Conservation (phyloP, 2,888 invertebrate species). For the Caenorhabditis afra region DNA sequence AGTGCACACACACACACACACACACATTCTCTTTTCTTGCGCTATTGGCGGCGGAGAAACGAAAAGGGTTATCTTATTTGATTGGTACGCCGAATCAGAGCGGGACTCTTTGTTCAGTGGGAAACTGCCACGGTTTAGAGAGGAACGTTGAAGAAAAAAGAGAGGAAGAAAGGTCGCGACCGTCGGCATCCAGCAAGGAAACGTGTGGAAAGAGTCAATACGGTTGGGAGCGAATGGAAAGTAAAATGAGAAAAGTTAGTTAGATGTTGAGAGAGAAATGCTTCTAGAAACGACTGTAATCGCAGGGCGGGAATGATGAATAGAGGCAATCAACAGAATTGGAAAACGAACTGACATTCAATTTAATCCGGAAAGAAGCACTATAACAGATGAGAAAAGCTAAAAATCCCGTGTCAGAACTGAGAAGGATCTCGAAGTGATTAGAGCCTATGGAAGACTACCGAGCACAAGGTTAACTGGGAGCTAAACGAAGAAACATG, state of each 20-base stretch:
- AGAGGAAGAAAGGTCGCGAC: slow-evolving; percentile 9
- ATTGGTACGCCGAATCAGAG: slow-evolving; percentile 21
- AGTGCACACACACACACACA: neutral
- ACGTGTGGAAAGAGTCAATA: slow-evolving; percentile 43
- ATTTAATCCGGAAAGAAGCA: too few species aligned
- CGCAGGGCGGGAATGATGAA: too few species aligned
- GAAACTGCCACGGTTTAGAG: slow-evolving; percentile 20
- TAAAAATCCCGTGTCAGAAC: neutral
- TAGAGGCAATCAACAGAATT: too few species aligned
- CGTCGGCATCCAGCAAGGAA: slow-evolving; percentile 33
- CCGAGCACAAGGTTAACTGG: too few species aligned
- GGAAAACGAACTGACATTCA: too few species aligned
- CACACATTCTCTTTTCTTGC: neutral
- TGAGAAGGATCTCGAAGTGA: too few species aligned
- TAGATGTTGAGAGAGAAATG: slow-evolving; percentile 1
- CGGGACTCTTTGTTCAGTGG: slow-evolving; percentile 38
- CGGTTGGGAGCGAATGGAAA: slow-evolving; percentile 23
- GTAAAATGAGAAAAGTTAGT: neutral
- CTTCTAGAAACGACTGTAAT: too few species aligned
- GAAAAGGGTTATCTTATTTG: slow-evolving; percentile 47
- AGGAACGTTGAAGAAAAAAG: slow-evolving; percentile 18
- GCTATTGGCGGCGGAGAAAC: neutral
- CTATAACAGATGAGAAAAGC: slow-evolving; percentile 1
- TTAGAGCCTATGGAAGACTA: too few species aligned
- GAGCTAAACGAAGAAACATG: too few species aligned